Conservation (phyloP, 2,113 vertebrate genomes). For the Microcebus jonahi region DNA sequence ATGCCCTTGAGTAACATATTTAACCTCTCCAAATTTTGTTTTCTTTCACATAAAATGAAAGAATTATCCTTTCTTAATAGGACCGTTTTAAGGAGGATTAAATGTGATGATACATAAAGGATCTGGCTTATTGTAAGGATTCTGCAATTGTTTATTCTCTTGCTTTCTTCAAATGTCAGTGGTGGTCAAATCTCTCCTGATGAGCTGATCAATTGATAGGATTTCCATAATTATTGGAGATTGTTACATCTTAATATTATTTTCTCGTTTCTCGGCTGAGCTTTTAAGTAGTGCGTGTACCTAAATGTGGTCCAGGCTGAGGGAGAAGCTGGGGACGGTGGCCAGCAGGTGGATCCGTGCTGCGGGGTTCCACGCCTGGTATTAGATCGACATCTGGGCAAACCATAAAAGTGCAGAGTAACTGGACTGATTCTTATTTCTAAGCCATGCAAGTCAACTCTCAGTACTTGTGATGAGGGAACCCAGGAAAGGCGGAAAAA, state of each 20-base stretch:
- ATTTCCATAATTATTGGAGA: not conserved
- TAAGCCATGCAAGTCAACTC: not conserved
- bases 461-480: not conserved
- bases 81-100: not conserved
- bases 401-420: not conserved
- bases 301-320: not conserved
- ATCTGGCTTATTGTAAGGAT: not conserved
- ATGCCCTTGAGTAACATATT: not conserved
- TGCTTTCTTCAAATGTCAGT: not conserved
- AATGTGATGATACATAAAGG: not conserved
- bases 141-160: not conserved
- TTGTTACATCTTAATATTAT: not conserved
- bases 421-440: not conserved
- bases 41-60: slow-evolving; percentile 15
- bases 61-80: not conserved
- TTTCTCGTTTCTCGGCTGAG: not conserved
- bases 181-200: not conserved
- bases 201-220: not conserved
- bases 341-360: not conserved
- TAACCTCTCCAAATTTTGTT: not conserved
- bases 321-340: not conserved
- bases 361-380: too few species aligned
- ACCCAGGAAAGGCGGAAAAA: not conserved
- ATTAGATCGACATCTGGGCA: not conserved
- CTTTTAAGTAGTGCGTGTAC: not conserved